Base-by-base conservation (phyloP, 53 echinoderm and acorn worm species). In the Paracentrotus lividus region DNA sequence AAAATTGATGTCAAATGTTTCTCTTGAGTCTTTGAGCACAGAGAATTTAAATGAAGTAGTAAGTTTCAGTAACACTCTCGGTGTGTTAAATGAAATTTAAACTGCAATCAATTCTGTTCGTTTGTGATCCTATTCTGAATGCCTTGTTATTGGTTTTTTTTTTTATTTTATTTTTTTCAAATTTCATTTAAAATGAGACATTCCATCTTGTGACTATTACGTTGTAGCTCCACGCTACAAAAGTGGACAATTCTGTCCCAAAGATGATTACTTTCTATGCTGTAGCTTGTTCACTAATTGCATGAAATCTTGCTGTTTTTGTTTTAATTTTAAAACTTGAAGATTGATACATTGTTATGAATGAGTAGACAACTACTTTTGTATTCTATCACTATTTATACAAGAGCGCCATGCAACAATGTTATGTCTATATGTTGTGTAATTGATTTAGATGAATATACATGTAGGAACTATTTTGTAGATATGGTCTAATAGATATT, bases 361-460 rank as follows among this genome's bases (percentile, higher is more conserved):
- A 64, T 10, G 2, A 61, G 1, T 27, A 8, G 31, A 64, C 31
- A 9, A 12, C 1, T 29, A 8, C 8, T 77, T 77, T 42, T 77
- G 21, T 49, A 26, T n/a, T 47, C 81, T 81, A 8, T 81, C 47
- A 81, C 81, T 81, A 47, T 81, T 81, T 81, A 45, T 81, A 81
- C n/a, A 81, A 45, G 44, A 9, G 27, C 47, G n/a, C 13, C 45
- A 47, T 45, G 47, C 81, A 81, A 36, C 38, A 4, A 20, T 72
- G 0, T 36, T 81, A 26, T 81, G 81, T 49, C 27, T 81, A 26
- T 47, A 47, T 47, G 81, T 81, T 47, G 16, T 81, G 49, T 81
- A 45, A 47, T 76, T 76, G 23, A 76, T 18, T 76, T 76, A 76
- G 76, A 76, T 76, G n/a, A n/a, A n/a, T n/a, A n/a, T n/a, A 34